These are phyloP conservation scores for Nemopilema nomurai DNA, from an alignment of 30 jellyfish, hydroid and myxozoan species.

Conservation along the genomic window DNA sequence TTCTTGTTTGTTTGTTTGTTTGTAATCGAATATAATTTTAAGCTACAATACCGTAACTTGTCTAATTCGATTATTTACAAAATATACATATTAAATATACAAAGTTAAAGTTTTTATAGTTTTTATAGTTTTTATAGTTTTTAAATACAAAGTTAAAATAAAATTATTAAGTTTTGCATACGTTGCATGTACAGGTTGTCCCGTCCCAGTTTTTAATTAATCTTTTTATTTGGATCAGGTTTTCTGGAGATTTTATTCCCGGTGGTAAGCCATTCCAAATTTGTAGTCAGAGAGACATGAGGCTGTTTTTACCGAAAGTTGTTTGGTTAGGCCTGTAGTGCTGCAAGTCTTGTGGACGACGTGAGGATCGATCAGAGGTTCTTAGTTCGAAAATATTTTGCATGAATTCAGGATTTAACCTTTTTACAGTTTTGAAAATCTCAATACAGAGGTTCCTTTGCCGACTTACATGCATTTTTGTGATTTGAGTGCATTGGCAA, in stretches of 20 bases:
- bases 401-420: conserved; percentile 32
- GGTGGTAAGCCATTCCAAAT: conserved; percentile 10
- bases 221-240: background rate
- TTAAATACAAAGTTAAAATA: background rate
- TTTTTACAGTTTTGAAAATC: conserved; percentile 17
- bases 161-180: background rate
- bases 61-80: background rate
- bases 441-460: conserved; percentile 39
- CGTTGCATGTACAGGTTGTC: conserved; percentile 4
- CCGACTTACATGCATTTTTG: too few relatives aligned
- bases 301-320: conserved; percentile 1
- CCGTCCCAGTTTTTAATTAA: background rate
- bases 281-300: conserved; percentile 22
- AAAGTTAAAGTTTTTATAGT: too few relatives aligned
- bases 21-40: background rate
- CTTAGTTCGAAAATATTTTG: conserved; percentile 25
- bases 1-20: background rate
- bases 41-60: background rate
- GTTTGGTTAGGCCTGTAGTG: conserved; percentile 12
- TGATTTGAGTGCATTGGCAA: background rate
- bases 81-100: background rate
- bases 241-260: conserved; percentile 20
- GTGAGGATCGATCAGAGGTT: conserved; percentile 23
- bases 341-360: conserved; percentile 22
- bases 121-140: too few relatives aligned